Percentiles rank a stretch among this genome's conserved stretches.
Evolutionary conservation across 1,140 invertebrate species (phyloP).

Genomic region (Trachymyrmex cornetzi): DNA sequence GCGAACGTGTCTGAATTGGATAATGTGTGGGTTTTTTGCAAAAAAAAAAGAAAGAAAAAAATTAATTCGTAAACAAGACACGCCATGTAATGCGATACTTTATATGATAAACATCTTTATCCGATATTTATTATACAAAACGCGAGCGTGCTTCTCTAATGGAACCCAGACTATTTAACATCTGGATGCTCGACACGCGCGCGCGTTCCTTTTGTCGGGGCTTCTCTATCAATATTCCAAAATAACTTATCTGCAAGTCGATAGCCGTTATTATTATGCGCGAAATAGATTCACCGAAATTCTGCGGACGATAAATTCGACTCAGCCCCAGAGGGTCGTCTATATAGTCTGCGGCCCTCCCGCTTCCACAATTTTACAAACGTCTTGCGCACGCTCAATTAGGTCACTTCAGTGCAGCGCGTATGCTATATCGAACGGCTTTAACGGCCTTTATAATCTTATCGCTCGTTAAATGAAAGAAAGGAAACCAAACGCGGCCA

Average conservation of each 20-base stretch:
- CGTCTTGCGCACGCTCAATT: conserved; percentile 47
- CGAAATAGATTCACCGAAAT: conserved; percentile 18
- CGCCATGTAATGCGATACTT: conserved; percentile 30
- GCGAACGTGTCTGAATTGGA: background rate
- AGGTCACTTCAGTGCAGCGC: conserved; percentile 24
- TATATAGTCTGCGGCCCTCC: background rate
- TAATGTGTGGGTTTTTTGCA: background rate
- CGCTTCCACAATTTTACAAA: conserved; percentile 3
- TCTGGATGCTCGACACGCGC: background rate
- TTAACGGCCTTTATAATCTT: conserved; percentile 70
- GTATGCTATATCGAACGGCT: conserved; percentile 63
- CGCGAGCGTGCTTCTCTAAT: background rate
- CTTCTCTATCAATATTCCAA: conserved; percentile 3
- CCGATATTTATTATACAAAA: background rate
- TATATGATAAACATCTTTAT: conserved; percentile 14
- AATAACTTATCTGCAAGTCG: conserved; percentile 2
- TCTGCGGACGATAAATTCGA: conserved; percentile 2
- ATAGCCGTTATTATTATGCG: conserved; percentile 11
- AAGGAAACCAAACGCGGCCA: conserved; percentile 43
- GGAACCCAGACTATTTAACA: conserved; percentile 8
- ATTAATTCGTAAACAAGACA: conserved; percentile 16
- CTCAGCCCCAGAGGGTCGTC: background rate
- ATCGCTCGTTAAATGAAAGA: conserved; percentile 67
- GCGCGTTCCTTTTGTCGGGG: background rate
- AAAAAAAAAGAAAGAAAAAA: background rate